Conservation (phyloP, 2,113 vertebrate species). For the Festucalex cinctus region DNA sequence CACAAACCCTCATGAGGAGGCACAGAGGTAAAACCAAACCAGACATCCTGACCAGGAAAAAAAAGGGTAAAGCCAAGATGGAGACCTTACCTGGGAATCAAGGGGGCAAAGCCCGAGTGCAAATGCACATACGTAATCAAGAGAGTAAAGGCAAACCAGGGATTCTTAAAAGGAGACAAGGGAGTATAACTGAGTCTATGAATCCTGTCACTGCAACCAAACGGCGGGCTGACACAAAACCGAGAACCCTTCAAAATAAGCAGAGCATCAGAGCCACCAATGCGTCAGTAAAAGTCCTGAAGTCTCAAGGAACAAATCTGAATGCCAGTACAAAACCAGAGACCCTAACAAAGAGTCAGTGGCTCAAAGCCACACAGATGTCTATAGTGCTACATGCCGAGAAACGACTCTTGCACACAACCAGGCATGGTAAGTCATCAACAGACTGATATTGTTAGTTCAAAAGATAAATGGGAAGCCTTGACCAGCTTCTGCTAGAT, state of each 20-base stretch:
- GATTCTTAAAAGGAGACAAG: neutral
- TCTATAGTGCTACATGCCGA: neutral
- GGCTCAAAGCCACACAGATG: conserved; percentile 6
- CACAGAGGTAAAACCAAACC: neutral
- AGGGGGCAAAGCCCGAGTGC: neutral
- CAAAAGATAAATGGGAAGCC: neutral
- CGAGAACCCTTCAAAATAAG: neutral
- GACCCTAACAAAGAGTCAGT: conserved; percentile 5
- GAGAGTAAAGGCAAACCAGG: neutral
- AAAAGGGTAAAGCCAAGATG: neutral
- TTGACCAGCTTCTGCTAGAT: neutral
- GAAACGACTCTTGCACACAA: neutral
- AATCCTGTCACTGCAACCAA: neutral
- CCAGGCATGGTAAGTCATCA: neutral
- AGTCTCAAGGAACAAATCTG: neutral
- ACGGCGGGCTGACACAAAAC: neutral
- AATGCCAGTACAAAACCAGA: neutral
- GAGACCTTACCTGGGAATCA: neutral
- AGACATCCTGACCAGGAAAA: neutral
- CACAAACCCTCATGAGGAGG: neutral
- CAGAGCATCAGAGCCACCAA: neutral
- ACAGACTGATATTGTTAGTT: neutral
- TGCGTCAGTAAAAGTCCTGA: too few species aligned
- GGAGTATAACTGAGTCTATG: neutral
- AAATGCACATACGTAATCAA: neutral